These are phyloP conservation scores for Onychorhynchus coronatus DNA, from an alignment of 2,113 vertebrate species.

Conservation along the genomic window DNA sequence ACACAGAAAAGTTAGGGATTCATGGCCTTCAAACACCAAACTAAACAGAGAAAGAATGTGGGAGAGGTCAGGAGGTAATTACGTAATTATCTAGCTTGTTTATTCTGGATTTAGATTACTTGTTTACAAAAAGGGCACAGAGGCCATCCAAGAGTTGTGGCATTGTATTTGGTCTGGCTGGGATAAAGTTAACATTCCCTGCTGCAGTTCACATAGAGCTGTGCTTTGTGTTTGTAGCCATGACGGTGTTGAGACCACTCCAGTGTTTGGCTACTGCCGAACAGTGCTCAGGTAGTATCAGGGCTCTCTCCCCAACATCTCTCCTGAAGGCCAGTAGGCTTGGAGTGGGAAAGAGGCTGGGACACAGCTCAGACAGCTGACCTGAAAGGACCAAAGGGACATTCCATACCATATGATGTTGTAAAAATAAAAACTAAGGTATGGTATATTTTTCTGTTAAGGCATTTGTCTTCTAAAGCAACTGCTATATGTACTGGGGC, in stretches of 20 bases:
- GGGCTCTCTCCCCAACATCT: background rate
- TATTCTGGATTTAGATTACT: background rate
- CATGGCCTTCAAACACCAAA: background rate
- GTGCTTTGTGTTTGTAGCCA: background rate
- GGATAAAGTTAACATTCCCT: background rate
- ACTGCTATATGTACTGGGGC: accelerated
- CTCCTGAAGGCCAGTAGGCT: background rate
- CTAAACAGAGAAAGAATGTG: background rate
- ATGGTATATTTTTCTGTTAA: background rate
- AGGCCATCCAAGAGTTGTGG: background rate
- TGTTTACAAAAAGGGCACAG: background rate
- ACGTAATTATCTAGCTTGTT: background rate
- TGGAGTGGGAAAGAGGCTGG: background rate
- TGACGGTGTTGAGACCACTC: background rate
- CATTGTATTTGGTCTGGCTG: background rate
- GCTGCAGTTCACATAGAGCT: background rate
- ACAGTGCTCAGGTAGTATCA: background rate
- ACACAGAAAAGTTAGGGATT: background rate
- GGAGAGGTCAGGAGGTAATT: background rate
- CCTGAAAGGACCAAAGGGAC: background rate
- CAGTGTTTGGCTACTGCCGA: background rate
- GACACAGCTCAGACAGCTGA: background rate
- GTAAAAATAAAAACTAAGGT: background rate
- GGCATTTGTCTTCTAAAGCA: background rate
- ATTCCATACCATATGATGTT: background rate